Percentiles rank a stretch among this genome's conserved stretches.
These are phyloP conservation scores for Malurus elegans DNA, from an alignment of 2,113 vertebrate genomes.

Conservation along the genomic window DNA sequence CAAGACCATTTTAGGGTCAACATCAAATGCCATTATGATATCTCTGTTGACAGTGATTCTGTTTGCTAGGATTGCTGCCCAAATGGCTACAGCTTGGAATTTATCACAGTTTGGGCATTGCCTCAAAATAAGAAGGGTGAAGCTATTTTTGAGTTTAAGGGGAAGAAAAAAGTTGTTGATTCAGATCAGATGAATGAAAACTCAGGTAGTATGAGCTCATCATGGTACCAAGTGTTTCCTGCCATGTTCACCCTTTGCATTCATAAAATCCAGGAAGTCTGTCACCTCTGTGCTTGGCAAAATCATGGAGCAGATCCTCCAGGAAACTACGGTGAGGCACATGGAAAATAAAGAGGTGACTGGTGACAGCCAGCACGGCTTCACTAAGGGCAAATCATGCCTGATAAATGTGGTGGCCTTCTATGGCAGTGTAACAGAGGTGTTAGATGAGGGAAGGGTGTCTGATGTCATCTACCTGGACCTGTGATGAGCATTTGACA, in stretches of 20 bases:
- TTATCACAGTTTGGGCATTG: background rate
- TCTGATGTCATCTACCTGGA: background rate
- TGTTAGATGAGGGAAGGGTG: background rate
- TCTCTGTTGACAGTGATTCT: background rate
- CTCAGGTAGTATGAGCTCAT: background rate
- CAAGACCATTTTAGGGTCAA: background rate
- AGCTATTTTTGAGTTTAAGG: background rate
- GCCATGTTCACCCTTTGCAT: background rate
- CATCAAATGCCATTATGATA: rapidly evolving
- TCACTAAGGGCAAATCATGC: background rate
- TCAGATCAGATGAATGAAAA: background rate
- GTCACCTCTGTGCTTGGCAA: background rate
- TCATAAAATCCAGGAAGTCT: background rate
- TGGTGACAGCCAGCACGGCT: background rate
- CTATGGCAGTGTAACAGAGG: background rate
- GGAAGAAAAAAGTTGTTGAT: background rate
- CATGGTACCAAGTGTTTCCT: background rate
- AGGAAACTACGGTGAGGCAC: background rate
- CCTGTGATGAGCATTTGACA: background rate
- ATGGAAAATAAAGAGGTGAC: background rate
- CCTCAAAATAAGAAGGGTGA: background rate
- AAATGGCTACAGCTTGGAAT: background rate
- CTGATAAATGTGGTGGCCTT: background rate
- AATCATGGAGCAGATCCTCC: background rate
- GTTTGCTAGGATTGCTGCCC: background rate